phyloP scores from a whole-genome alignment of 2,113 vertebrate species.

The Sorex araneus region DNA sequence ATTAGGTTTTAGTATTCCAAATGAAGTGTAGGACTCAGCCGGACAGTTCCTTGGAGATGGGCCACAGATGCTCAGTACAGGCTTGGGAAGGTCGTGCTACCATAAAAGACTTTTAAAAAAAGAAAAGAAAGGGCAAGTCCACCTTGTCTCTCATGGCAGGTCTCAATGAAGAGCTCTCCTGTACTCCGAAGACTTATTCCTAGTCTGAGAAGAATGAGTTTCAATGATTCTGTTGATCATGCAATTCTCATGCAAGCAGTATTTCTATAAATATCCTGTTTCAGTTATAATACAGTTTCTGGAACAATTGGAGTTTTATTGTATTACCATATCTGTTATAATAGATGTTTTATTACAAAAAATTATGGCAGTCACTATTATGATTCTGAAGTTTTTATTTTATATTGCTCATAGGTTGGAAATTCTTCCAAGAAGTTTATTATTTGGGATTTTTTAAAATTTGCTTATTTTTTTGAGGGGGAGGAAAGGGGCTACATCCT shows the following conservation, averaged over 20 bases:
- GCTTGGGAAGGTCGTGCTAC: neutral
- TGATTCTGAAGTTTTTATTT: slow-evolving; percentile 79
- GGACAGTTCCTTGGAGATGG: neutral
- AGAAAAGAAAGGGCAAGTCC: neutral
- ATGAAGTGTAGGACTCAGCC: neutral
- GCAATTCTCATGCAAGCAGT: slow-evolving; percentile 66
- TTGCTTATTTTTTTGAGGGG: too few relatives aligned
- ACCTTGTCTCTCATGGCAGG: slow-evolving; percentile 54
- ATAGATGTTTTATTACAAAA: slow-evolving; percentile 82
- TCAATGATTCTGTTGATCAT: slow-evolving; percentile 75
- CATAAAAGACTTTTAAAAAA: neutral
- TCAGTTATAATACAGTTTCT: slow-evolving; percentile 79
- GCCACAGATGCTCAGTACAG: slow-evolving; percentile 11
- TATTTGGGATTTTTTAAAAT: slow-evolving; percentile 21
- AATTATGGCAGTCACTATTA: slow-evolving; percentile 77
- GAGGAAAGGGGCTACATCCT: too few relatives aligned
- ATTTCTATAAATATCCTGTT: slow-evolving; percentile 81
- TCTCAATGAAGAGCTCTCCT: slow-evolving; percentile 2
- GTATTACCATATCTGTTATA: slow-evolving; percentile 75
- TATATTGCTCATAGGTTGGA: slow-evolving; percentile 69
- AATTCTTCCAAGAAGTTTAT: slow-evolving; percentile 65
- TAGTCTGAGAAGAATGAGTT: slow-evolving; percentile 70
- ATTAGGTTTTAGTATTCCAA: slow-evolving; percentile 47
- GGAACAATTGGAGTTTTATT: slow-evolving; percentile 81
- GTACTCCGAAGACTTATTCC: slow-evolving; percentile 47